phyloP scores from a whole-genome alignment of 2,888 invertebrate species.

The Dorcus parallelipipedus region DNA sequence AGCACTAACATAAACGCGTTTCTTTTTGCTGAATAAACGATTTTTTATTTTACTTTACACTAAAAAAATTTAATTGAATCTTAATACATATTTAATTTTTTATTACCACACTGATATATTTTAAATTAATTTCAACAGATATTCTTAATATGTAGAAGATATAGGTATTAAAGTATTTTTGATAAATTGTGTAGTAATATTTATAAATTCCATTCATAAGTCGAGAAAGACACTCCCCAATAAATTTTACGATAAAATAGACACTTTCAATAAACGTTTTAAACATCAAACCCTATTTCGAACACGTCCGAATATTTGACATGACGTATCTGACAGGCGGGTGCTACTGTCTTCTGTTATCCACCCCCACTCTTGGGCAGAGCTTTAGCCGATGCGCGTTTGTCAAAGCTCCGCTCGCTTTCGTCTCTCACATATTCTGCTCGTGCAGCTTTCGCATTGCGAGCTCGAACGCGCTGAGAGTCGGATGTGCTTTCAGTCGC shows the following conservation, averaged over 20 bases:
- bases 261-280: slow-evolving; percentile 30
- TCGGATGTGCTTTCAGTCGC: slow-evolving; percentile 13
- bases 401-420: slow-evolving; percentile 24
- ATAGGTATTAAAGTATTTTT: too few species aligned
- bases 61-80: too few species aligned
- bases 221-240: slow-evolving; percentile 22
- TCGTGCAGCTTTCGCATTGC: slow-evolving; percentile 16
- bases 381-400: slow-evolving; percentile 33
- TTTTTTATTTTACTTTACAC: too few species aligned
- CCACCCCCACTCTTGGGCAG: slow-evolving; percentile 35
- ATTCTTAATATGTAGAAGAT: too few species aligned
- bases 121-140: too few species aligned
- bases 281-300: slow-evolving; percentile 32
- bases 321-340: slow-evolving; percentile 41
- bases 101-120: too few species aligned
- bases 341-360: slow-evolving; percentile 39
- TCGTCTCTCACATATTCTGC: slow-evolving; percentile 11
- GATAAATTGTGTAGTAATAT: too few species aligned
- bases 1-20: too few species aligned
- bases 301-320: slow-evolving; percentile 37
- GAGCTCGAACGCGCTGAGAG: slow-evolving; percentile 18
- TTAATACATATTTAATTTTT: too few species aligned
- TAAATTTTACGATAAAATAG: slow-evolving; percentile 25
- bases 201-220: background rate
- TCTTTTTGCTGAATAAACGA: too few species aligned